Conservation (phyloP, 92 coral and sea anemone species). For the Chrysogorgia sp. region DNA sequence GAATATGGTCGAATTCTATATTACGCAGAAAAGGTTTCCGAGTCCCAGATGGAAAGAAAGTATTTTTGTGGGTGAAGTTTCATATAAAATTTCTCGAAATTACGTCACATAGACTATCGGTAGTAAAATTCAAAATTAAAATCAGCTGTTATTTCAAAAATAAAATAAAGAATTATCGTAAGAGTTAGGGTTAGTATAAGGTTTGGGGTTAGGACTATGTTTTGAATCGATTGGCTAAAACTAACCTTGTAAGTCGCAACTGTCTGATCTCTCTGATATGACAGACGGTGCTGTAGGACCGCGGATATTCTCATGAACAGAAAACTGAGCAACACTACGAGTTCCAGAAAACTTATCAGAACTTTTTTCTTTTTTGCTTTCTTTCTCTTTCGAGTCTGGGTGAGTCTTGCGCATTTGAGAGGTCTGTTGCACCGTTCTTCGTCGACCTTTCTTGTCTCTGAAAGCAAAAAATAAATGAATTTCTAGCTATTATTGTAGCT, state of each 20-base stretch:
- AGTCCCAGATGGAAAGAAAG: no score
- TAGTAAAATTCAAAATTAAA: no score
- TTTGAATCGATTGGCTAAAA: background rate
- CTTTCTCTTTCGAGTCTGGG: conserved; percentile 68
- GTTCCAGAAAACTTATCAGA: conserved; percentile 84
- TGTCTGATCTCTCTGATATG: conserved; percentile 95
- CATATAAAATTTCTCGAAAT: no score
- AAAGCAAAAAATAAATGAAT: background rate
- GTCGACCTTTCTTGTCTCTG: conserved; percentile 83
- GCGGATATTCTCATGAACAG: conserved; percentile 74
- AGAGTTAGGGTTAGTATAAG: no score
- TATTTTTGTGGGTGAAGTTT: no score
- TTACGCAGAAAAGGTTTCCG: no score
- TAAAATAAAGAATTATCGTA: no score
- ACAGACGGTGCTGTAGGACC: conserved; percentile 89
- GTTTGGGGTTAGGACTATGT: no score
- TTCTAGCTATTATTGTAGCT: background rate
- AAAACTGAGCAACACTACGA: conserved; percentile 70
- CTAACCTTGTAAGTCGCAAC: conserved; percentile 79
- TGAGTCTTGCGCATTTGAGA: conserved; percentile 59
- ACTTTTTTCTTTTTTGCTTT: conserved; percentile 82
- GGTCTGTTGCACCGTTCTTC: conserved; percentile 44
- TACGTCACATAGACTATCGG: no score
- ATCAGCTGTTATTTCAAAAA: no score
- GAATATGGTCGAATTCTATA: no score